phyloP scores from a whole-genome alignment of 2,888 invertebrate genomes.

The Caenorhabditis sinica region DNA sequence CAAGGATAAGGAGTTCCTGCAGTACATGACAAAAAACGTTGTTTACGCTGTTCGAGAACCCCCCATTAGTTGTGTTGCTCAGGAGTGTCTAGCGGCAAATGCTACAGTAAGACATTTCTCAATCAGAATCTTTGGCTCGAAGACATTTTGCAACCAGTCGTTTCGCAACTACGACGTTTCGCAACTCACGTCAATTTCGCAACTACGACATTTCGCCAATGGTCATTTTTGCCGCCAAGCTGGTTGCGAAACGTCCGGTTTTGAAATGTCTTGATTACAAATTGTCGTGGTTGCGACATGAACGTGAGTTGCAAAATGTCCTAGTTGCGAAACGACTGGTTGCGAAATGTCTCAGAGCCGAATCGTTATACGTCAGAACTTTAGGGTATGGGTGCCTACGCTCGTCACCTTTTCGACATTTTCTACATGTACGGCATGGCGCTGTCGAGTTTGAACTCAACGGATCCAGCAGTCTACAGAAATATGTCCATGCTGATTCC shows the following conservation, averaged over 20 bases:
- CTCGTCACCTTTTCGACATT: conserved; percentile 75
- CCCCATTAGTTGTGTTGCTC: conserved; percentile 50
- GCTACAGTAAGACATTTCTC: conserved; percentile 5
- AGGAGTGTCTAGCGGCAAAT: conserved; percentile 30
- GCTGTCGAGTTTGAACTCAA: conserved; percentile 30
- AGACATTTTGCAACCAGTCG: too few relatives aligned
- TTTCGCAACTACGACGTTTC: too few relatives aligned
- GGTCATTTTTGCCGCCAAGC: too few relatives aligned
- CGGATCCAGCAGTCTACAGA: conserved; percentile 40
- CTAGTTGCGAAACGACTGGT: too few relatives aligned
- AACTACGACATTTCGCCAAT: too few relatives aligned
- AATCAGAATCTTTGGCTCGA: neutral
- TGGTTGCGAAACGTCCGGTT: too few relatives aligned
- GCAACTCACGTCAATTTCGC: too few relatives aligned
- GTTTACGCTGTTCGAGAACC: conserved; percentile 37
- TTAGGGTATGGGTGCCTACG: conserved; percentile 58
- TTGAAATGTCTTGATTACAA: too few relatives aligned
- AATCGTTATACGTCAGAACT: neutral
- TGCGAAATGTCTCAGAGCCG: too few relatives aligned
- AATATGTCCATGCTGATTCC: conserved; percentile 25
- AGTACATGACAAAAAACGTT: conserved; percentile 46
- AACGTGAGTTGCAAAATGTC: too few relatives aligned
- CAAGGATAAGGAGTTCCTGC: conserved; percentile 41
- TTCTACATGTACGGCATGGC: conserved; percentile 75
- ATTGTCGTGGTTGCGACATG: too few relatives aligned